Evolutionary conservation across 2,888 invertebrate species (phyloP).

Genomic region (Caenorhabditis doughertyi): DNA sequence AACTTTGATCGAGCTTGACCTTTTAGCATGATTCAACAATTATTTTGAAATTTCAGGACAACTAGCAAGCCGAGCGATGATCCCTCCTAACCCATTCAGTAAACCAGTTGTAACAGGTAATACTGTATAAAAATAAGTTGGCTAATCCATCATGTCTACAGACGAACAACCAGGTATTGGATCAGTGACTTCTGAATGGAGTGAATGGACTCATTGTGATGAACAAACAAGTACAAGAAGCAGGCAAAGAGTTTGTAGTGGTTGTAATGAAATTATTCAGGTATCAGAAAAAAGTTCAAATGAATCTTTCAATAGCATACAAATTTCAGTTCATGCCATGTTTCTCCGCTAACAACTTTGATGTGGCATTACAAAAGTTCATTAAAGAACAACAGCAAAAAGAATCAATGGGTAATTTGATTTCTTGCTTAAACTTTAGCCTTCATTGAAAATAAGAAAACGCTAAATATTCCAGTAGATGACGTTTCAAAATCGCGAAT

Average conservation of each 20-base stretch:
- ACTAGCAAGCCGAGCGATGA: slow-evolving; percentile 36
- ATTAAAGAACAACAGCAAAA: slow-evolving; percentile 65
- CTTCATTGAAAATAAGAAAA: background rate
- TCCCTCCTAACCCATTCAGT: slow-evolving; percentile 54
- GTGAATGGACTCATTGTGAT: slow-evolving; percentile 75
- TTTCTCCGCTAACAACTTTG: slow-evolving; percentile 68
- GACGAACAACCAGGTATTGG: slow-evolving; percentile 27
- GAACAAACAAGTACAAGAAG: slow-evolving; percentile 62
- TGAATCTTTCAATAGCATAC: slow-evolving; percentile 1
- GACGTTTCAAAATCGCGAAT: slow-evolving; percentile 20
- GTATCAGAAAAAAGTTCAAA: slow-evolving; percentile 29
- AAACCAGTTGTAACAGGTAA: slow-evolving; percentile 44
- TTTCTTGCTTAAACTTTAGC: background rate
- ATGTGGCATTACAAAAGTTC: slow-evolving; percentile 66
- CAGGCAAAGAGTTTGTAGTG: slow-evolving; percentile 72
- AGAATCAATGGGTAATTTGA: slow-evolving; percentile 42
- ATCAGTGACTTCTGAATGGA: slow-evolving; percentile 69
- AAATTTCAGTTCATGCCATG: slow-evolving; percentile 62
- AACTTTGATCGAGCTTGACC: too few relatives aligned
- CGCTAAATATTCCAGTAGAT: slow-evolving; percentile 25
- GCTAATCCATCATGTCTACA: background rate
- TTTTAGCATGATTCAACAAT: too few relatives aligned
- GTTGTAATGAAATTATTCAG: slow-evolving; percentile 72
- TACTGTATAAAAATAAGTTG: background rate
- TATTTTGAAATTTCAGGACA: slow-evolving; percentile 18